Percentiles rank a stretch among this genome's conserved stretches.
phyloP scores from a whole-genome alignment of 2,888 invertebrate species.

The Archips crataeganus region DNA sequence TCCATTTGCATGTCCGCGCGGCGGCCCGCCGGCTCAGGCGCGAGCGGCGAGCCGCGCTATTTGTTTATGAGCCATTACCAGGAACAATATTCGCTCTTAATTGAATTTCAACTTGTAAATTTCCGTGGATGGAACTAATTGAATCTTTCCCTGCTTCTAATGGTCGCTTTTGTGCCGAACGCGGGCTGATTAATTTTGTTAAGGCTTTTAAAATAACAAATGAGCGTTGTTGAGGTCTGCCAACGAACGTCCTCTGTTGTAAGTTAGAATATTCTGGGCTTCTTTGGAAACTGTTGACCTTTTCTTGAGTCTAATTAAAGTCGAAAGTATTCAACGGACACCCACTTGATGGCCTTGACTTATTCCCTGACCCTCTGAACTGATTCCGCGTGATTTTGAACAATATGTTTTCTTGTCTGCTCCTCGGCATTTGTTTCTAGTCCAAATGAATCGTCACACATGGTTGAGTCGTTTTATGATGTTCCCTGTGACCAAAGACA shows the following conservation, averaged over 20 bases:
- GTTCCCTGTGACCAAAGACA: too few species aligned
- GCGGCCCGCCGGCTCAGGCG: constrained; percentile 51
- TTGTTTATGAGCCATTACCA: constrained; percentile 78
- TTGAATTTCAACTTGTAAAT: constrained; percentile 78
- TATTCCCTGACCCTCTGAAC: too few species aligned
- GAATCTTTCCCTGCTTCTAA: constrained; percentile 55
- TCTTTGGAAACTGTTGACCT: constrained; percentile 17
- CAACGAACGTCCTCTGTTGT: background rate
- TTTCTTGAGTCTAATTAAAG: constrained; percentile 6
- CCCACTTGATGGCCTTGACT: constrained; percentile 6
- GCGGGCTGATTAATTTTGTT: constrained; percentile 68
- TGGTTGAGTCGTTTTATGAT: too few species aligned
- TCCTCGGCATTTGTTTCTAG: too few species aligned
- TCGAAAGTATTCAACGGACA: constrained; percentile 12
- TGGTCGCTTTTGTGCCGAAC: constrained; percentile 51
- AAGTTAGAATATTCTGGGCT: background rate
- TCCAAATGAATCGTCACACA: too few species aligned
- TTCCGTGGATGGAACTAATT: constrained; percentile 76
- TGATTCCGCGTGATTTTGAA: too few species aligned
- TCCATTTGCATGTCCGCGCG: constrained; percentile 73
- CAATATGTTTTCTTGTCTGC: too few species aligned
- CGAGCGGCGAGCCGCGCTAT: constrained; percentile 56
- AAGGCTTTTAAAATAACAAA: constrained; percentile 68
- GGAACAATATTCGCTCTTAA: constrained; percentile 74
- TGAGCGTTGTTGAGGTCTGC: constrained; percentile 13